Evolutionary conservation across 2,888 invertebrate genomes (phyloP).

Genomic region (Cryptosula pallasiana): DNA sequence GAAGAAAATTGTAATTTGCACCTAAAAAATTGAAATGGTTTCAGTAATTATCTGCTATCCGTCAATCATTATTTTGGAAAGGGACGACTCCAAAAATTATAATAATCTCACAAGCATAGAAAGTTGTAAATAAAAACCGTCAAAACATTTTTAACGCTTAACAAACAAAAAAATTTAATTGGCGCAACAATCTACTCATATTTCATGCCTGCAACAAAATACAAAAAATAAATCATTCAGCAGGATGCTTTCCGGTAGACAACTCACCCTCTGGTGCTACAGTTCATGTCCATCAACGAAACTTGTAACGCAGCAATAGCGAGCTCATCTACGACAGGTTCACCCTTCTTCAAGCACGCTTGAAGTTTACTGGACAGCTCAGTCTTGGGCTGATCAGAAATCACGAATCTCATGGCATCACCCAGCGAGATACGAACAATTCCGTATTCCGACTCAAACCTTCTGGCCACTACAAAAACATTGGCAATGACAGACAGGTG

Average conservation of each 20-base stretch:
- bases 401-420: slow-evolving; percentile 46
- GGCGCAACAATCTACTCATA: not conserved
- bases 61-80: too few relatives aligned
- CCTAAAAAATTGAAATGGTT: too few relatives aligned
- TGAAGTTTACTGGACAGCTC: slow-evolving; percentile 41
- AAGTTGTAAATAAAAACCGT: too few relatives aligned
- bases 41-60: too few relatives aligned
- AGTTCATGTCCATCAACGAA: slow-evolving; percentile 47
- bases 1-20: too few relatives aligned
- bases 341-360: slow-evolving; percentile 40
- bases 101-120: not conserved
- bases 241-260: too few relatives aligned
- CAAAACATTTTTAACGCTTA: too few relatives aligned
- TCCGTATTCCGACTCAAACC: slow-evolving; percentile 51
- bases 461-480: slow-evolving; percentile 43
- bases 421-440: slow-evolving; percentile 49
- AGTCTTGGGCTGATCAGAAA: slow-evolving; percentile 44
- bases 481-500: too few relatives aligned
- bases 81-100: too few relatives aligned
- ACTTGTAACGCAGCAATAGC: slow-evolving; percentile 48
- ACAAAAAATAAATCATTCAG: not conserved
- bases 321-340: slow-evolving; percentile 48
- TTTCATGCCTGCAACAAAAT: not conserved
- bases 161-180: not conserved
- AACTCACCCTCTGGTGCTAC: slow-evolving; percentile 50